phyloP scores from a whole-genome alignment of 2,113 vertebrate species.

The Riparia riparia region DNA sequence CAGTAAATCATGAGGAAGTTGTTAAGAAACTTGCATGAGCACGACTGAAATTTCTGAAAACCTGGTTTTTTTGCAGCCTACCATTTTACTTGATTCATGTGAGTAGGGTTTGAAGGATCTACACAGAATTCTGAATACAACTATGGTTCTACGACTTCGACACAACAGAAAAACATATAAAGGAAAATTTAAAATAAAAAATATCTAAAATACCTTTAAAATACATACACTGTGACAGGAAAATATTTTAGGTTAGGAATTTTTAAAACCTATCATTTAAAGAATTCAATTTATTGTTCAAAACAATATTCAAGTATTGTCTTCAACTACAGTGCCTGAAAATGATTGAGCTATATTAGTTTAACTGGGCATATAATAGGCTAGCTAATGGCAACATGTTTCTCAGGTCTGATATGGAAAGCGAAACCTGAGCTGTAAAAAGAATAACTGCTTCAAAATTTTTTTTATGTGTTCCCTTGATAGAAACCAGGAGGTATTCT shows the following conservation, averaged over 20 bases:
- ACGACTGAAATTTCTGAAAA: background rate
- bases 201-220: background rate
- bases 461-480: background rate
- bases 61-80: background rate
- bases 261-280: background rate
- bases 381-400: background rate
- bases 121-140: background rate
- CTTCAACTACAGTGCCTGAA: background rate
- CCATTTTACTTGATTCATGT: constrained; percentile 29
- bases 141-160: background rate
- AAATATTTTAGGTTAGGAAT: background rate
- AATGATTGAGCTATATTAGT: background rate
- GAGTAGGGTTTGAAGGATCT: background rate
- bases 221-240: background rate
- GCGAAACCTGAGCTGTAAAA: background rate
- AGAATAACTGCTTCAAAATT: background rate
- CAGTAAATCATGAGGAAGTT: constrained; percentile 18
- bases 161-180: background rate
- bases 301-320: background rate
- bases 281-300: background rate
- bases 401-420: background rate
- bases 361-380: background rate
- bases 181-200: background rate
- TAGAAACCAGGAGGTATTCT: background rate
- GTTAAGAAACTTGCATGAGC: background rate